Percentiles rank a stretch among this genome's conserved stretches.
phyloP scores from a whole-genome alignment of 2,797 vertebrate genomes.

The Phoeniculus purpureus region DNA sequence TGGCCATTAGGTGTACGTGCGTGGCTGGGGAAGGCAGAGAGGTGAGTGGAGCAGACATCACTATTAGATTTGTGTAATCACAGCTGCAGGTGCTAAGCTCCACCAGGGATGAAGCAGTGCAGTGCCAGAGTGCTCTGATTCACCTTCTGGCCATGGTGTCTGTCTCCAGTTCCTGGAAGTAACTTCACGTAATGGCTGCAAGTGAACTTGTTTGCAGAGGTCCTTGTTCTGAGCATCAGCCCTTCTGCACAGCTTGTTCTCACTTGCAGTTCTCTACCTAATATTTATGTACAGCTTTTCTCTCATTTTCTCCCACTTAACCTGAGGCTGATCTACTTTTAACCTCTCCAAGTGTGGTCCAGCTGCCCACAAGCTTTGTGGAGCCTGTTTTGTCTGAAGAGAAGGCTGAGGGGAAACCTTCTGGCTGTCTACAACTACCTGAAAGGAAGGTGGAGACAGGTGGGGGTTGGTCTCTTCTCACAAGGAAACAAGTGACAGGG shows the following conservation, averaged over 20 bases:
- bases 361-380: not conserved
- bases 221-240: not conserved
- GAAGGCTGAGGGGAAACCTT: too few species aligned
- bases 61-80: not conserved
- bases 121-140: not conserved
- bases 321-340: not conserved
- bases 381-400: not conserved
- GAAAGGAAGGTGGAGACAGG: too few species aligned
- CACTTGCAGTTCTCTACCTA: not conserved
- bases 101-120: accelerated
- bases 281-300: not conserved
- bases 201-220: not conserved
- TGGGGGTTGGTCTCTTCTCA: too few species aligned
- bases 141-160: not conserved
- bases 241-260: not conserved
- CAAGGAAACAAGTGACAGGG: too few species aligned
- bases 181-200: not conserved
- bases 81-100: not conserved
- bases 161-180: not conserved
- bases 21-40: constrained; percentile 48
- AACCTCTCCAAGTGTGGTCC: not conserved
- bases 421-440: too few species aligned
- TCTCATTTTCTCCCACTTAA: not conserved
- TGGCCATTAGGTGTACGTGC: constrained; percentile 54
- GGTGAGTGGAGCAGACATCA: constrained; percentile 26